These are phyloP conservation scores for Phocides pigmalion DNA, from an alignment of 1,140 invertebrate genomes.

Conservation along the genomic window DNA sequence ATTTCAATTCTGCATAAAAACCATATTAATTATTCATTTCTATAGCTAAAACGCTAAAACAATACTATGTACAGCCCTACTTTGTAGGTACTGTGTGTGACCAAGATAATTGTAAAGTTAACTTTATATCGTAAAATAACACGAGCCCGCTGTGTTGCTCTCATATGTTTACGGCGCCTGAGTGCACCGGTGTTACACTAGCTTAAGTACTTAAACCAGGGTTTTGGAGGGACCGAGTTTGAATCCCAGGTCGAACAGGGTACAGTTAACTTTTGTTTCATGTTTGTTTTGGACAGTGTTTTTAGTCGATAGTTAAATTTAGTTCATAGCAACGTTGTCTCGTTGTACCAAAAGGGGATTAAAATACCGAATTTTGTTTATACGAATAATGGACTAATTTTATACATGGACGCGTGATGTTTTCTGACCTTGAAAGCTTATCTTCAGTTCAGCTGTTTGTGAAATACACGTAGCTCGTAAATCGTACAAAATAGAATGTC, in stretches of 20 bases:
- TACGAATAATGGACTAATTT: background rate
- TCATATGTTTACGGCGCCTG: conserved; percentile 11
- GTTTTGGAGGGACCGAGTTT: conserved; percentile 45
- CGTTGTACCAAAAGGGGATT: background rate
- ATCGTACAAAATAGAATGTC: no score
- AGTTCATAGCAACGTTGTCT: conserved; percentile 12
- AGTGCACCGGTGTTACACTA: conserved; percentile 20
- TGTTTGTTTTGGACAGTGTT: conserved; percentile 35
- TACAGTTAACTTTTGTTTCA: conserved; percentile 46
- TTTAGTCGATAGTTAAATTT: conserved; percentile 39
- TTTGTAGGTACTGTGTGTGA: background rate
- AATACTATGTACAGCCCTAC: background rate
- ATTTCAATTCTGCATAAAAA: no score
- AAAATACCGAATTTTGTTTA: background rate
- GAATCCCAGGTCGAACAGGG: conserved; percentile 43
- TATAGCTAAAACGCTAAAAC: no score
- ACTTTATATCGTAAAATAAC: conserved; percentile 20
- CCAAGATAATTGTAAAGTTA: conserved; percentile 8
- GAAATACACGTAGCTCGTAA: no score
- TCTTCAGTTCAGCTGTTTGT: background rate
- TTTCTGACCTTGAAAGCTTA: background rate
- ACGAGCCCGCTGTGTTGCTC: conserved; percentile 4
- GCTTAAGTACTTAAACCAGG: conserved; percentile 48
- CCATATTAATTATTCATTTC: no score
- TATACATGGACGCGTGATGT: no score